Evolutionary conservation across 2,113 vertebrate species (phyloP).

Genomic region (Pan paniscus): DNA sequence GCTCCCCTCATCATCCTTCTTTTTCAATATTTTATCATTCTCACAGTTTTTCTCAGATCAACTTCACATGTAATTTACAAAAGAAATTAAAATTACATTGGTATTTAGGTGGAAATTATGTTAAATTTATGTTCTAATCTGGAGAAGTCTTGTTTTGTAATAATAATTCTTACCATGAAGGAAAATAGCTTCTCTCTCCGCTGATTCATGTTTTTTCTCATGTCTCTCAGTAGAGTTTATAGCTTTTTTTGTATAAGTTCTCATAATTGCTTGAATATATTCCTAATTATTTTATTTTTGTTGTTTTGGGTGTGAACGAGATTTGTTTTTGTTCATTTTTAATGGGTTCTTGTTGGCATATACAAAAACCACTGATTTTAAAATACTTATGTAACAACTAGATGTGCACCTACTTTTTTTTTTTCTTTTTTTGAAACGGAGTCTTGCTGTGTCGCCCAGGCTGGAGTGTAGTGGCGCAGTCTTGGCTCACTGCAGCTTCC

Average conservation of each 20-base stretch:
- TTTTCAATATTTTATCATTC: neutral
- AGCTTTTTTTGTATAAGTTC: neutral
- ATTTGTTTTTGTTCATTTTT: conserved; percentile 6
- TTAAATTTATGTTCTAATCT: neutral
- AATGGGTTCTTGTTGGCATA: neutral
- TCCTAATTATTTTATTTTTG: conserved; percentile 19
- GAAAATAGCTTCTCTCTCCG: neutral
- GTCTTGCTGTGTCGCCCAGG: no score
- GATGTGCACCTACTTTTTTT: neutral
- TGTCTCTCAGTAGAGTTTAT: neutral
- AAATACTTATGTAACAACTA: neutral
- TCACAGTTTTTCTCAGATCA: neutral
- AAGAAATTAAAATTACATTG: neutral
- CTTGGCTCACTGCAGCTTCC: no score
- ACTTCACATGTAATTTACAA: neutral
- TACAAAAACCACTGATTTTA: neutral
- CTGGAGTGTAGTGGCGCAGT: no score
- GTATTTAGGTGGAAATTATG: neutral
- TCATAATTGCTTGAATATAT: neutral
- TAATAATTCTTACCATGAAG: neutral
- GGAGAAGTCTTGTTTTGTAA: neutral
- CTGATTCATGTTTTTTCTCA: neutral
- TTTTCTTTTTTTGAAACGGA: no score
- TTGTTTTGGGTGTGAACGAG: conserved; percentile 7
- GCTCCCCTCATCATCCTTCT: neutral